phyloP scores from a whole-genome alignment of 1,140 invertebrate genomes.

The Leptinotarsa texana region DNA sequence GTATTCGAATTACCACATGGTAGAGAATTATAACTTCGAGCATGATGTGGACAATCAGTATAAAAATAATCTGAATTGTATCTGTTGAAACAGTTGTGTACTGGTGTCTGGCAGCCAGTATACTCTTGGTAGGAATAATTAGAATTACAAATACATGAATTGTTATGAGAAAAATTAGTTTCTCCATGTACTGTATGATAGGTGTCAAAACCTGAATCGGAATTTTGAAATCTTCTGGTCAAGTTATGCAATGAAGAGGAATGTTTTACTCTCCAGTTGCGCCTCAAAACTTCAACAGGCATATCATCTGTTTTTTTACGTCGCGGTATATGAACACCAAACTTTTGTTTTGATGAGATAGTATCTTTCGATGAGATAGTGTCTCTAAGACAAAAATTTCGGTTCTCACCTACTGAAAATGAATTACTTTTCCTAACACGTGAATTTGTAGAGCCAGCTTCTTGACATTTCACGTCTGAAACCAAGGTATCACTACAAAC shows the following conservation, averaged over 20 bases:
- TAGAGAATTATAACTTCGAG: constrained; percentile 21
- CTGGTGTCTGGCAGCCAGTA: neutral
- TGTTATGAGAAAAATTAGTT: constrained; percentile 22
- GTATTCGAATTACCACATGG: constrained; percentile 3
- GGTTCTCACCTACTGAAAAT: constrained; percentile 5
- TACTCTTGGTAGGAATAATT: constrained; percentile 3
- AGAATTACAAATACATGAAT: neutral
- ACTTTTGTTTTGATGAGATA: constrained; percentile 19
- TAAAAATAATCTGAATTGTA: constrained; percentile 14
- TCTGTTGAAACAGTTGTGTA: constrained; percentile 14
- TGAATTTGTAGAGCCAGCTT: neutral
- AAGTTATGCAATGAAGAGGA: constrained; percentile 49
- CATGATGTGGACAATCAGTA: neutral
- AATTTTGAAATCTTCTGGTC: constrained; percentile 27
- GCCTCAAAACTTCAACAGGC: constrained; percentile 39
- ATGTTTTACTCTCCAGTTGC: constrained; percentile 43
- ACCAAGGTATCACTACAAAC: constrained; percentile 20
- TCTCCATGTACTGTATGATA: constrained; percentile 52
- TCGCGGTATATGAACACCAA: constrained; percentile 3
- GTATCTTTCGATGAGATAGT: constrained; percentile 5
- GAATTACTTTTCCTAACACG: constrained; percentile 8
- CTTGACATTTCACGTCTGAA: constrained; percentile 11
- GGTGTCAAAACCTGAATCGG: constrained; percentile 30
- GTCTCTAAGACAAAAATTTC: neutral
- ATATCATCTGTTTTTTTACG: constrained; percentile 35